Evolutionary conservation across 64 coral and sea anemone species (phyloP).

Genomic region (Actinia equina): DNA sequence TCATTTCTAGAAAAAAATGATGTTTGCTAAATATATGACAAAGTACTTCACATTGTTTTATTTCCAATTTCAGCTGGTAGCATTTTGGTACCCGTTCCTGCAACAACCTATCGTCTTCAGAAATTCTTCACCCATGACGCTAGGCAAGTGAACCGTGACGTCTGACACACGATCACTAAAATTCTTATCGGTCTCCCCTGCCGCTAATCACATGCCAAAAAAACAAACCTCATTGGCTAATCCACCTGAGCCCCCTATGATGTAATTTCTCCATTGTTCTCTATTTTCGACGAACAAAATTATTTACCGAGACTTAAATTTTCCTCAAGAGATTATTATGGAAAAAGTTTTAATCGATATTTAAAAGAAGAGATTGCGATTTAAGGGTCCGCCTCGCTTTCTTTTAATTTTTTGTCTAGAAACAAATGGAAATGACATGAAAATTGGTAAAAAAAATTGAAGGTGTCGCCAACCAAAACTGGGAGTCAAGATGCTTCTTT

Average conservation of each 20-base stretch:
- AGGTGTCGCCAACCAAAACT: slow-evolving; percentile 12
- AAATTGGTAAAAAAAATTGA: neutral
- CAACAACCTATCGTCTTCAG: slow-evolving; percentile 14
- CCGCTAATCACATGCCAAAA: slow-evolving; percentile 15
- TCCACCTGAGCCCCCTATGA: neutral
- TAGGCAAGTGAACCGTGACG: slow-evolving; percentile 10
- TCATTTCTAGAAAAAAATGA: neutral
- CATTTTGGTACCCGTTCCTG: slow-evolving; percentile 6
- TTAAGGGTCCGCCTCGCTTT: neutral
- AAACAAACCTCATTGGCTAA: neutral
- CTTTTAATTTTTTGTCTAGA: neutral
- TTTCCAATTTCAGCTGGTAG: neutral
- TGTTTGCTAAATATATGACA: neutral
- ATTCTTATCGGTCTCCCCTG: slow-evolving; percentile 12
- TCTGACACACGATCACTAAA: slow-evolving; percentile 13
- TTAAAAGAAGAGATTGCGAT: neutral
- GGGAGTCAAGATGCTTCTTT: slow-evolving; percentile 8
- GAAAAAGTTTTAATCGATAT: slow-evolving; percentile 14
- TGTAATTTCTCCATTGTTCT: slow-evolving; percentile 40
- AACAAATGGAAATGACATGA: slow-evolving; percentile 1
- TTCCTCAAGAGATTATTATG: slow-evolving; percentile 4
- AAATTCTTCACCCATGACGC: slow-evolving; percentile 29
- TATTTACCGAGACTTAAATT: neutral
- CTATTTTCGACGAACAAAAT: neutral
- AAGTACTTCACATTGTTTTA: neutral